Evolutionary conservation across 2,888 invertebrate genomes (phyloP), one percentile per base, ranked within the genome.

Genomic region (Geotrupes spiniger): DNA sequence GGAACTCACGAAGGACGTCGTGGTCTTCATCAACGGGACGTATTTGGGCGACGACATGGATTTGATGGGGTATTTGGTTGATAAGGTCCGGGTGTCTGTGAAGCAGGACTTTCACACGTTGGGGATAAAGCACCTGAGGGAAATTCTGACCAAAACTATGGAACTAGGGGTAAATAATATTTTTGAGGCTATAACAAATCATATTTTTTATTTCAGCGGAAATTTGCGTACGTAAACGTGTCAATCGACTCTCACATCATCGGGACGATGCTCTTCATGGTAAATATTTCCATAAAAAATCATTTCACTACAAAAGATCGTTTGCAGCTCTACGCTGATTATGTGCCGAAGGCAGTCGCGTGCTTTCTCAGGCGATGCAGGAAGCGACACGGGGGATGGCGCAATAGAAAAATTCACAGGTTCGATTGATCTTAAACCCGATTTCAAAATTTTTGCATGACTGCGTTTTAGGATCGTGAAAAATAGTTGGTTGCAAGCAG

Each of bases 401-500:
- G 73, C 25, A 78, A 80, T 38, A 77, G 81, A 1, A 75, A 78
- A 2, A 72, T 86, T 11, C 84, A 85, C 61, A 76, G 72, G 71
- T 72, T 60, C 3, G 6, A 4, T 21, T 21, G 21, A 4, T 6
- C 4, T 21, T 21, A n/a, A n/a, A n/a, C n/a, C n/a, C n/a, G n/a
- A n/a, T n/a, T n/a, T n/a, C n/a, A n/a, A n/a, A n/a, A n/a, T n/a
- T n/a, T n/a, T n/a, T n/a, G n/a, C n/a, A n/a, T n/a, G n/a, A n/a
- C n/a, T n/a, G n/a, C 21, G 6, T 53, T 45, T 44, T 46, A 72
- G 87, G 46, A 79, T 87, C 38, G 84, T 84, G 9, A 78, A 79
- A 60, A 79, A 80, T 53, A 78, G 84, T 41, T 88, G 87, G 87
- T 78, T 87, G 26, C 87, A 87, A 64, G 80, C 83, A 45, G 87